phyloP scores from a whole-genome alignment of 2,113 vertebrate species.

The Clarias batrachus region DNA sequence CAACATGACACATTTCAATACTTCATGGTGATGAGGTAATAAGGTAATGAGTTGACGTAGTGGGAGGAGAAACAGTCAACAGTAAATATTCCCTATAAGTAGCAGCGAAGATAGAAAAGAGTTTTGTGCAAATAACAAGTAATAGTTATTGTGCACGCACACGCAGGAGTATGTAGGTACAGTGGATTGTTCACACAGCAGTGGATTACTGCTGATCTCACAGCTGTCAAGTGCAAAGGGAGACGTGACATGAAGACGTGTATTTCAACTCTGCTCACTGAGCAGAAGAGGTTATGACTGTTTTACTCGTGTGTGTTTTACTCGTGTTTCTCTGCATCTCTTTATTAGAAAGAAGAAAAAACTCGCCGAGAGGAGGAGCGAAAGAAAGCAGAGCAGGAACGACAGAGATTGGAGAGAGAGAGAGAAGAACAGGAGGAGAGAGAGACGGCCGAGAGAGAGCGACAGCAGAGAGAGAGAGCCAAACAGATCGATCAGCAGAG shows the following conservation, averaged over 20 bases:
- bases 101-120: too few relatives aligned
- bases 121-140: too few relatives aligned
- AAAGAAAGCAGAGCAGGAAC: conserved; percentile 68
- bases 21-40: too few relatives aligned
- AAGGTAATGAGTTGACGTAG: too few relatives aligned
- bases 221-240: too few relatives aligned
- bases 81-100: too few relatives aligned
- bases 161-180: background rate
- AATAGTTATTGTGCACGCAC: too few relatives aligned
- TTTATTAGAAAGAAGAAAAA: conserved; percentile 82
- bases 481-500: conserved; percentile 57
- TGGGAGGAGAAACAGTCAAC: too few relatives aligned
- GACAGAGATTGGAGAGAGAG: conserved; percentile 73
- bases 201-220: background rate
- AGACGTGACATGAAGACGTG: too few relatives aligned
- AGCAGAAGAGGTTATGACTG: background rate
- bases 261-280: too few relatives aligned
- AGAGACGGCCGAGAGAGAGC: conserved; percentile 74
- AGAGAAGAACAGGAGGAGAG: conserved; percentile 74
- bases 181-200: background rate
- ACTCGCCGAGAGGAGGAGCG: conserved; percentile 75
- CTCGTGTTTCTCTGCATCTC: background rate
- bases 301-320: conserved; percentile 1
- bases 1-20: too few relatives aligned
- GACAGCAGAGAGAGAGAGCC: conserved; percentile 66